A percentile compares a stretch with the other conserved stretches of the same genome.
These are phyloP conservation scores for Sinocyclocheilus rhinocerous DNA, from an alignment of 2,113 vertebrate species.

Conservation along the genomic window DNA sequence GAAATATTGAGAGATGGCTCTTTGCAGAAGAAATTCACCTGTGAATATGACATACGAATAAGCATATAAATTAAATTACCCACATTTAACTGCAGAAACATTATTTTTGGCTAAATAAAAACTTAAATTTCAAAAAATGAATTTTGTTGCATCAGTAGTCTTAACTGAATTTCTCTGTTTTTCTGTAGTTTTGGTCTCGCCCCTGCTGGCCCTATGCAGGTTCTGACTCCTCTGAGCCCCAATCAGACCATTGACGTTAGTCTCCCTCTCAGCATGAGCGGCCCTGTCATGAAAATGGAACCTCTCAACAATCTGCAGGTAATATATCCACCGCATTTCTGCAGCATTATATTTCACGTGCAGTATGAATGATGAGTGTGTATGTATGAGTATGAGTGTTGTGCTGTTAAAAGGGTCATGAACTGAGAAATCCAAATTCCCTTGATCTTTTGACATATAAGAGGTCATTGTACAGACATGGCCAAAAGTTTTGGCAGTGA, in stretches of 20 bases:
- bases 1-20: neutral
- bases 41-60: no score
- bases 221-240: slow-evolving; percentile 88
- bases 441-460: no score
- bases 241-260: slow-evolving; percentile 92
- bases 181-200: slow-evolving; percentile 88
- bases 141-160: neutral
- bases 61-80: no score
- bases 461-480: no score
- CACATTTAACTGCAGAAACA: neutral
- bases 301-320: slow-evolving; percentile 98
- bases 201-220: slow-evolving; percentile 93
- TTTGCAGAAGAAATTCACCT: neutral
- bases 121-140: no score
- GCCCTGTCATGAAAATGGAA: slow-evolving; percentile 98
- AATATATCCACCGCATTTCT: slow-evolving; percentile 5
- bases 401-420: neutral
- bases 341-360: neutral
- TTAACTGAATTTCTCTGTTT: slow-evolving; percentile 45
- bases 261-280: slow-evolving; percentile 88
- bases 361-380: neutral
- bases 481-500: no score
- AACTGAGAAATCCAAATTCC: no score
- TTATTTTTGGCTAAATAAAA: no score
- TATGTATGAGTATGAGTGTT: neutral